A percentile compares a stretch with the other conserved stretches of the same genome.
These are phyloP conservation scores for Stomatorhinus walkeri DNA, from an alignment of 2,797 vertebrate genomes.

Conservation along the genomic window DNA sequence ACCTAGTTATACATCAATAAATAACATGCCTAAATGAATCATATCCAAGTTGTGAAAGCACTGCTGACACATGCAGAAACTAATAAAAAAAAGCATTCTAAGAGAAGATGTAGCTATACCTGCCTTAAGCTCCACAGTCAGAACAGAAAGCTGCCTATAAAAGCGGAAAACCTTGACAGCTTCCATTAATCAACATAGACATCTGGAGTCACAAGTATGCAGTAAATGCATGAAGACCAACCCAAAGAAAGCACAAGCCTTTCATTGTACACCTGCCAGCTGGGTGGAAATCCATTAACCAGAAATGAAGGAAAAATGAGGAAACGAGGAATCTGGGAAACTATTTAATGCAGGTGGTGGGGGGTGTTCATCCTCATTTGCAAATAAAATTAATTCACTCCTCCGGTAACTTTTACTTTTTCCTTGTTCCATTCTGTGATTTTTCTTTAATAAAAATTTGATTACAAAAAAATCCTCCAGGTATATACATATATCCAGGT, in stretches of 20 bases:
- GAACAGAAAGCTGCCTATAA: neutral
- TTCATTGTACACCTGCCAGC: neutral
- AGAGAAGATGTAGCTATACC: neutral
- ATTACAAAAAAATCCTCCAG: neutral
- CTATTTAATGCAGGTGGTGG: neutral
- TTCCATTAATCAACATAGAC: neutral
- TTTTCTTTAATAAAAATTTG: neutral
- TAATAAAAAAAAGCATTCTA: neutral
- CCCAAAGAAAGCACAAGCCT: neutral
- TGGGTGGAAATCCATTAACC: neutral
- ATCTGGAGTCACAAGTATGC: neutral
- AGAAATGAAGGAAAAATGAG: neutral
- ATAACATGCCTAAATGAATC: slow-evolving; percentile 12
- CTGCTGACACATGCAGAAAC: slow-evolving; percentile 22
- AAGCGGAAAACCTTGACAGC: neutral
- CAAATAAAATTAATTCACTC: neutral
- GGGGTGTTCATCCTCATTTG: neutral
- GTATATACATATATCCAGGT: neutral
- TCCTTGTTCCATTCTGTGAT: neutral
- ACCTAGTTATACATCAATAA: neutral
- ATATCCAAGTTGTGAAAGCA: slow-evolving; percentile 18
- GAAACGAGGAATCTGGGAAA: neutral
- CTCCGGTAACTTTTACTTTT: neutral
- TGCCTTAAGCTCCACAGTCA: neutral
- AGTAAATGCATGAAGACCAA: neutral